Evolutionary conservation across 1,140 invertebrate genomes (phyloP), one percentile per base, ranked within the genome.

Genomic region (Achroia grisella): DNA sequence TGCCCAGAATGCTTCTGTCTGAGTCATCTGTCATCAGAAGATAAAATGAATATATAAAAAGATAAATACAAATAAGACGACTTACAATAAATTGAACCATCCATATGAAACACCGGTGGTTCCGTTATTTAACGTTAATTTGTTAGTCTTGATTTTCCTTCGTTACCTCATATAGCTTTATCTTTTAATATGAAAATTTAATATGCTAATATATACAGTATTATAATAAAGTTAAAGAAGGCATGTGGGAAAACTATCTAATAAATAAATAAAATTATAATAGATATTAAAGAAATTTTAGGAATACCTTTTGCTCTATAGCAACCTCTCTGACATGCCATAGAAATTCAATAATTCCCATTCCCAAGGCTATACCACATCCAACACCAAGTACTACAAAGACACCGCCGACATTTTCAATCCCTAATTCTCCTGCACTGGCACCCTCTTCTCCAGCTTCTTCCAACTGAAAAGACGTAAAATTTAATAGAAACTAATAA

Each of bases 321-420:
- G 94, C 92, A 13, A 94, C 89, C 71, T 94, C 91, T 50, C 91
- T 87, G 8, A 94, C 90, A 63, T 95, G 94, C 91, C 94, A 93
- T 0, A 95, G 67, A 61, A 96, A 96, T 79, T 97, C 95, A 5
- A 91, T 84, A 8, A 93, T 81, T 0, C 90, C 91, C 45, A 94
- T 88, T 2, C 91, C 56, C 12, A 91, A 86, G 0, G 92, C 90
- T 8, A 90, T 82, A 0, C 81, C 61, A 35, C 91, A 90, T 0
- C 94, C 94, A 12, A 88, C 88, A 1, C 92, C 88, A 0, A 98
- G 81, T 0, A 97, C 94, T 1, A 97, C 90, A 75, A 97, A 98
- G 8, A 98, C 95, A 39, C 96, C 97, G 44, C 95, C 94, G 6
- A 98, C 93, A 53, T 96, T 94, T 13, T 91, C 89, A 28, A 97